Conservation (phyloP, 2,113 vertebrate genomes). For the Turdus rufiventris region DNA sequence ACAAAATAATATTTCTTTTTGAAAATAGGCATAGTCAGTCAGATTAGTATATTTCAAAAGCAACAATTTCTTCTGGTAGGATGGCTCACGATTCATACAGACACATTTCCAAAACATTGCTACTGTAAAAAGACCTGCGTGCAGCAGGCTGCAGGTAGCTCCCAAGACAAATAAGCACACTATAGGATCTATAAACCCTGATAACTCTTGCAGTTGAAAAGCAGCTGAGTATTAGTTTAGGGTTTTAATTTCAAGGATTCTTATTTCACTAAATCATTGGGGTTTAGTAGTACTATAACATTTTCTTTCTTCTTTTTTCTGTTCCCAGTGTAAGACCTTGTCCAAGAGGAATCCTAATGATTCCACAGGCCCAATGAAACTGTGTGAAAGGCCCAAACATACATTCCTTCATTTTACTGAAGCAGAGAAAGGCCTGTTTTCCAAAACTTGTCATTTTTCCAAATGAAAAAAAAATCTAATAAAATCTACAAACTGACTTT, state of each 20-base stretch:
- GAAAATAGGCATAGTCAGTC: background rate
- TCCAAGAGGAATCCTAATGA: background rate
- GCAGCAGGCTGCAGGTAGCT: background rate
- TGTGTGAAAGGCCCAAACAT: background rate
- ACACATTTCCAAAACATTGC: background rate
- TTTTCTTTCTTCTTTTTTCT: background rate
- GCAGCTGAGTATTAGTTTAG: conserved; percentile 4
- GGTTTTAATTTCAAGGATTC: conserved; percentile 33
- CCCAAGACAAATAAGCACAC: background rate
- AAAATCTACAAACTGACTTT: background rate
- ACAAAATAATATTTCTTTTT: background rate
- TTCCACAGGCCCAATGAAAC: background rate
- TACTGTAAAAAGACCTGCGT: background rate
- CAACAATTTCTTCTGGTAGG: background rate
- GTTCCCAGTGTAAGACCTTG: background rate
- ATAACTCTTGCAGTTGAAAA: background rate
- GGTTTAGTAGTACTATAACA: background rate
- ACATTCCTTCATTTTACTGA: background rate
- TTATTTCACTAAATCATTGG: conserved; percentile 17
- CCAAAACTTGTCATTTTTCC: background rate
- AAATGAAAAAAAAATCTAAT: background rate
- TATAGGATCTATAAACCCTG: background rate
- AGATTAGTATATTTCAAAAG: background rate
- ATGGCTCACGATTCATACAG: background rate
- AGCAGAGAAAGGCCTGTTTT: background rate